Conservation (phyloP, 2,797 vertebrate genomes). For the Denticeps clupeoides region DNA sequence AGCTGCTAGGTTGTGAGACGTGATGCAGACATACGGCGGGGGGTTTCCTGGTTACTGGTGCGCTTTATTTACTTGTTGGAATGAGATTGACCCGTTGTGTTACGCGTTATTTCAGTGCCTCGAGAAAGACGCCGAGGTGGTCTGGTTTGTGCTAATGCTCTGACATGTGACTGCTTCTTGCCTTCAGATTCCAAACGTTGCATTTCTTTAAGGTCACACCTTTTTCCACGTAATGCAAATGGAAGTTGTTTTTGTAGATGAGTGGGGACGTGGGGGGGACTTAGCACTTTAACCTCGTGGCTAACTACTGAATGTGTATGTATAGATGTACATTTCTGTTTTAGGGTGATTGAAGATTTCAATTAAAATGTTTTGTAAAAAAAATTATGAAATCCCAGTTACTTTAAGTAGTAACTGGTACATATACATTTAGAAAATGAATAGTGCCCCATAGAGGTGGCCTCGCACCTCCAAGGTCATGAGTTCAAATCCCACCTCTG, state of each 20-base stretch:
- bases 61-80: slow-evolving; percentile 23
- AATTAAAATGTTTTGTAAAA: slow-evolving; percentile 18
- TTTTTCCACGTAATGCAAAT: slow-evolving; percentile 25
- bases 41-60: too few relatives aligned
- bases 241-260: slow-evolving; percentile 7
- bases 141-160: slow-evolving; percentile 19
- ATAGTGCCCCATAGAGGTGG: too few relatives aligned
- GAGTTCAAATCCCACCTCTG: too few relatives aligned
- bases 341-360: slow-evolving; percentile 18
- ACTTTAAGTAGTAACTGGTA: too few relatives aligned
- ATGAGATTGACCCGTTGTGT: slow-evolving; percentile 18
- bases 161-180: slow-evolving; percentile 22
- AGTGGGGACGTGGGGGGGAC: slow-evolving; percentile 10
- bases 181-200: slow-evolving; percentile 14
- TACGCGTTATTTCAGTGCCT: slow-evolving; percentile 31
- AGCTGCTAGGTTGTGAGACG: too few relatives aligned
- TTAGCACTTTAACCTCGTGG: slow-evolving; percentile 31
- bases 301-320: slow-evolving; percentile 27
- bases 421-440: too few relatives aligned
- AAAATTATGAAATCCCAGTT: too few relatives aligned
- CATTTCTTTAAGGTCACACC: background rate
- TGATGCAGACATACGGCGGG: too few relatives aligned
- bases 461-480: too few relatives aligned
- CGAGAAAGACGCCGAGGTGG: slow-evolving; percentile 27
- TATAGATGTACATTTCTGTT: slow-evolving; percentile 15